These are phyloP conservation scores for Sternotherus odoratus DNA, from an alignment of 2,797 vertebrate genomes.

Conservation along the genomic window DNA sequence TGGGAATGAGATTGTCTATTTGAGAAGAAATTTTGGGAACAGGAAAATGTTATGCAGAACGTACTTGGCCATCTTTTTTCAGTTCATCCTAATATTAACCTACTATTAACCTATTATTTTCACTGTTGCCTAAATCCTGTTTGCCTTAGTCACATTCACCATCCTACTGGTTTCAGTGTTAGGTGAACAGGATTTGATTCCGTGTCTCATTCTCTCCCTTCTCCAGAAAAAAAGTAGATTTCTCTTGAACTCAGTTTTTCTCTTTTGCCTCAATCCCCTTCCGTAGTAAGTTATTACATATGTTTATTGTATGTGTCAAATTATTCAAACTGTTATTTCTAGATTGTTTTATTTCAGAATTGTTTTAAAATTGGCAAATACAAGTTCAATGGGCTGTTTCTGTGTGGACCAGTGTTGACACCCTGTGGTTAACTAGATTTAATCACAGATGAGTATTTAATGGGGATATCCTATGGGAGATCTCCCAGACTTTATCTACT, in stretches of 20 bases:
- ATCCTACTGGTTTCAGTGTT: background rate
- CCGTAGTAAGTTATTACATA: slow-evolving; percentile 65
- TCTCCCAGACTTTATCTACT: slow-evolving; percentile 35
- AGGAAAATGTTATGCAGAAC: background rate
- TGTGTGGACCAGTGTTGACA: slow-evolving; percentile 55
- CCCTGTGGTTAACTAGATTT: slow-evolving; percentile 53
- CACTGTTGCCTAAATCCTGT: background rate
- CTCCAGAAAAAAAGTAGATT: slow-evolving; percentile 37
- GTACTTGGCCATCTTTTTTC: background rate
- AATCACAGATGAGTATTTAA: slow-evolving; percentile 37
- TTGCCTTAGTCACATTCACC: background rate
- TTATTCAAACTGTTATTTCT: slow-evolving; percentile 72
- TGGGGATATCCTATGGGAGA: slow-evolving; percentile 22
- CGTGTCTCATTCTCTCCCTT: slow-evolving; percentile 12
- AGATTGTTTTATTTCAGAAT: slow-evolving; percentile 70
- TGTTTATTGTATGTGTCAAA: slow-evolving; percentile 68
- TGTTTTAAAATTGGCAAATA: slow-evolving; percentile 64
- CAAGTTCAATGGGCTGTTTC: slow-evolving; percentile 33
- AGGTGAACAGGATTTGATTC: background rate
- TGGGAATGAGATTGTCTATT: background rate
- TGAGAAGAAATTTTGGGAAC: background rate
- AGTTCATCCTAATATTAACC: background rate
- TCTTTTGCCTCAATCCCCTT: slow-evolving; percentile 37
- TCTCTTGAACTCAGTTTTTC: slow-evolving; percentile 37
- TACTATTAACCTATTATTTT: background rate